Evolutionary conservation across 92 coral and sea anemone genomes (phyloP).

Genomic region (Epizoanthus scotinus): DNA sequence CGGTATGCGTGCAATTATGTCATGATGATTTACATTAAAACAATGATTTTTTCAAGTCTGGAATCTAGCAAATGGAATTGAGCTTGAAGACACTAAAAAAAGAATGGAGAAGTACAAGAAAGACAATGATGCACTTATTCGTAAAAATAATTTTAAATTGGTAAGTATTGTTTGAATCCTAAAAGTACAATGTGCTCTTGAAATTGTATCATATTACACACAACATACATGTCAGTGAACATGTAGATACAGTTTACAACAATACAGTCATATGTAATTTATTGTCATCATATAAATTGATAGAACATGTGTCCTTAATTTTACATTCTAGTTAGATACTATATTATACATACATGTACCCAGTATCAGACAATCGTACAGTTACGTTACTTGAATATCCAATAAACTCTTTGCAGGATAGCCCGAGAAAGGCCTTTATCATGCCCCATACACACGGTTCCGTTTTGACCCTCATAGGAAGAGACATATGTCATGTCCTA

Average conservation of each 20-base stretch:
- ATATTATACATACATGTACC: too few relatives aligned
- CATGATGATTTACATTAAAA: neutral
- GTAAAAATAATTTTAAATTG: constrained; percentile 84
- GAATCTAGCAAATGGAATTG: constrained; percentile 94
- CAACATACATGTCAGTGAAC: too few relatives aligned
- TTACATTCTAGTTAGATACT: too few relatives aligned
- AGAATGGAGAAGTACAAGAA: constrained; percentile 84
- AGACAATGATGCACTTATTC: constrained; percentile 88
- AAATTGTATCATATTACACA: too few relatives aligned
- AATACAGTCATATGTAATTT: too few relatives aligned
- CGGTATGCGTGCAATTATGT: too few relatives aligned
- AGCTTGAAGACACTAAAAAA: constrained; percentile 92
- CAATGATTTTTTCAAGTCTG: constrained; percentile 61
- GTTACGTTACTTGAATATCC: too few relatives aligned
- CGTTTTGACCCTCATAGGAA: too few relatives aligned
- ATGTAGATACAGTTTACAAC: too few relatives aligned
- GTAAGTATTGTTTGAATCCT: constrained; percentile 39
- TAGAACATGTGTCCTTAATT: too few relatives aligned
- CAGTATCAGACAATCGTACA: too few relatives aligned
- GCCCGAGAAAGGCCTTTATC: neutral
- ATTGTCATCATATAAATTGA: too few relatives aligned
- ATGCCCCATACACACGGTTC: neutral
- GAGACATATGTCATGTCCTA: neutral
- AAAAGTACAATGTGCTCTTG: neutral
- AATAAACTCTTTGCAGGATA: constrained; percentile 34